Evolutionary conservation across 23 tunicate species (phyloP), one percentile per base, ranked within the genome.

Genomic region (Phallusia fumigata): DNA sequence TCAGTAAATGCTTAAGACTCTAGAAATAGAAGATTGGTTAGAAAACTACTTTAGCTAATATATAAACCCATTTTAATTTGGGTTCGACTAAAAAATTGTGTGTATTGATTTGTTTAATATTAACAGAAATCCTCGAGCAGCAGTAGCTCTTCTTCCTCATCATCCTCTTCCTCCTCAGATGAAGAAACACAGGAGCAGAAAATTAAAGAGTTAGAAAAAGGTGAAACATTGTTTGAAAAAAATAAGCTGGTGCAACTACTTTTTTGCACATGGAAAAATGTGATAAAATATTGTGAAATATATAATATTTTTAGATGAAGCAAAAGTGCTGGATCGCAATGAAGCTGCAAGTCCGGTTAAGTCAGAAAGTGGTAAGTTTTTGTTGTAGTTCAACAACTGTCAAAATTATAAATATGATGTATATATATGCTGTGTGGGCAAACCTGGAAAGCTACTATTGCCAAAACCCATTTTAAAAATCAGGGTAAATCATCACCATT

Each of bases 291-390:
- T 10, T 40, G 47, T 40, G 10, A 5, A 40, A 3, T 40, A 10
- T n/a, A 15, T 51, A 18, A 15, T 51, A 51, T 51, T 58, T 58
- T 58, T 58, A 58, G 69, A 58, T 58, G 69, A 58, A 58, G 69
- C 69, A 58, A 24, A 21, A 6, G 16, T 58, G 26, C 69, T 58
- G 26, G 69, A 58, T 16, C 69, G 69, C 26, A 58, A 58, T 58
- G 69, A 58, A 58, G 69, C 69, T 21, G 69, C 69, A 58, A 58
- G 69, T 58, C 69, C 69, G 26, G 16, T 58, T 58, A 58, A 58
- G 28, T 58, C 69, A 2, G 69, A 58, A 24, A 58, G 69, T 58
- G 69, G 69, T 58, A 58, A 58, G 69, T 58, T 58, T 58, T 58
- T 40, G 47, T 40, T 40, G 47, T 40, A 40, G 5, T 40, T 40